A percentile compares a stretch with the other conserved stretches of the same genome.
Conservation (phyloP, 2,797 vertebrate species). For the Sebastes wilsoni region DNA sequence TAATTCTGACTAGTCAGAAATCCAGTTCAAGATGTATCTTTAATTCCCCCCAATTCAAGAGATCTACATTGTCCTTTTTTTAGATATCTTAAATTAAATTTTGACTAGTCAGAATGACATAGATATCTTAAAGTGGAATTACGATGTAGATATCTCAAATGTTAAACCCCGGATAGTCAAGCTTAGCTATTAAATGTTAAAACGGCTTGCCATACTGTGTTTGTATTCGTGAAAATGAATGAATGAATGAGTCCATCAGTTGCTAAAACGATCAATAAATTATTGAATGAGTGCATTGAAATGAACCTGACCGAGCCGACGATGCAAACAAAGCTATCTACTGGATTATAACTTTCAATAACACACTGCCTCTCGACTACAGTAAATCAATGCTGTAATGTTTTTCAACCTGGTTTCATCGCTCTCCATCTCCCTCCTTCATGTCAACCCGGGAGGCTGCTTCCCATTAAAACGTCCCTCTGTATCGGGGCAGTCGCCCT, state of each 20-base stretch:
- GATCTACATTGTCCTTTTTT: no score
- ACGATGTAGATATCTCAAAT: no score
- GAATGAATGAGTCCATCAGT: not conserved
- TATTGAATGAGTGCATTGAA: constrained; percentile 21
- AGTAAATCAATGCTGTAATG: constrained; percentile 18
- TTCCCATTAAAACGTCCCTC: constrained; percentile 24
- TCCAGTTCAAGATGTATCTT: no score
- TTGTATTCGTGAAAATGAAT: not conserved
- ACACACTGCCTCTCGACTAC: not conserved
- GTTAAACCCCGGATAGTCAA: no score
- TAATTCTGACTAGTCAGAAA: no score
- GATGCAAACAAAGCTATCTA: constrained; percentile 17
- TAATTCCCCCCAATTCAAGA: no score
- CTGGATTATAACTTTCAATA: constrained; percentile 4
- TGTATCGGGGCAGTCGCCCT: constrained; percentile 10
- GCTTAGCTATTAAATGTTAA: no score
- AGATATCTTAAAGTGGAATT: no score
- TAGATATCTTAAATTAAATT: no score
- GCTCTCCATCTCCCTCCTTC: constrained; percentile 11
- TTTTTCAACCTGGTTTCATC: constrained; percentile 22
- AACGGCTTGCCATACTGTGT: no score
- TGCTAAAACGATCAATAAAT: constrained; percentile 27
- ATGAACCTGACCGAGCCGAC: constrained; percentile 3
- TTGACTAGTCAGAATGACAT: no score
- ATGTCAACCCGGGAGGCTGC: constrained; percentile 26